These are phyloP conservation scores for Campaea margaritaria DNA, from an alignment of 2,888 invertebrate genomes.

Conservation along the genomic window DNA sequence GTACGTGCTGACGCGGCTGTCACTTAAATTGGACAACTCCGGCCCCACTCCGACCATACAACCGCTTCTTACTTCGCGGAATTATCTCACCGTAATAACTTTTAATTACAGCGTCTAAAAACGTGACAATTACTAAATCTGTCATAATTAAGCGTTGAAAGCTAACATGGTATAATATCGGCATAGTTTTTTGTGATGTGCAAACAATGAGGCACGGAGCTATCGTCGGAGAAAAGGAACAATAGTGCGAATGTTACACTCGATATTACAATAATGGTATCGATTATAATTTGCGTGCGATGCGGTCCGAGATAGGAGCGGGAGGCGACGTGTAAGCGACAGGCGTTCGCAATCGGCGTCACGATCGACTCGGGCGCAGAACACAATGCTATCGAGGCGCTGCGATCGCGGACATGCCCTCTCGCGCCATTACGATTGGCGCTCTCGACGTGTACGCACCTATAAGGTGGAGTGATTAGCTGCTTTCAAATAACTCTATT, in stretches of 20 bases:
- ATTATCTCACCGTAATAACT: constrained; percentile 27
- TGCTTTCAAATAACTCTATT: constrained; percentile 50
- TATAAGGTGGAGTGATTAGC: constrained; percentile 70
- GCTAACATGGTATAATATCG: constrained; percentile 45
- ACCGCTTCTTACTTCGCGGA: constrained; percentile 33
- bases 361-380: constrained; percentile 75
- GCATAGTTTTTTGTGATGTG: constrained; percentile 30
- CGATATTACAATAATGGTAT: constrained; percentile 85
- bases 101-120: constrained; percentile 32
- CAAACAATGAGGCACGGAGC: constrained; percentile 57
- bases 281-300: constrained; percentile 86
- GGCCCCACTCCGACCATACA: constrained; percentile 18
- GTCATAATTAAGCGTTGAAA: constrained; percentile 53
- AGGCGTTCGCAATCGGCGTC: constrained; percentile 78
- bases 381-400: constrained; percentile 82
- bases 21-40: constrained; percentile 66
- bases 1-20: constrained; percentile 59
- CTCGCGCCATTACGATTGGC: constrained; percentile 80
- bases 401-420: constrained; percentile 79
- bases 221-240: constrained; percentile 68
- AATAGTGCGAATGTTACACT: constrained; percentile 80
- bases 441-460: constrained; percentile 68
- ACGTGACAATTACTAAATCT: constrained; percentile 44
- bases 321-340: constrained; percentile 82
- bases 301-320: constrained; percentile 75